phyloP scores from a whole-genome alignment of 2,888 invertebrate genomes.

The Oxycera nigricornis region DNA sequence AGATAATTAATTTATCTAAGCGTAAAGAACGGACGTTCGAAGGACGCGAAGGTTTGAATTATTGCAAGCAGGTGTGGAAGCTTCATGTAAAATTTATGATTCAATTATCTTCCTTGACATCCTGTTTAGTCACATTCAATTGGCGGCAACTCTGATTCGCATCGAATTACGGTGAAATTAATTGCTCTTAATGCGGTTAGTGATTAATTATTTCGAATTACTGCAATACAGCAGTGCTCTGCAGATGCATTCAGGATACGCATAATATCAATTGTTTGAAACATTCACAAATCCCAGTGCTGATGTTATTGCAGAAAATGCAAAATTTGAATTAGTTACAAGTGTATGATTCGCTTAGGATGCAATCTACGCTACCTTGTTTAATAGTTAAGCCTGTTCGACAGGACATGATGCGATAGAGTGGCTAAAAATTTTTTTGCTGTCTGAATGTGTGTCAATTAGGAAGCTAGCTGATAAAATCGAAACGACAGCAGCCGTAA shows the following conservation, averaged over 20 bases:
- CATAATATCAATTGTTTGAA: too few relatives aligned
- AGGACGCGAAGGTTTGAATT: neutral
- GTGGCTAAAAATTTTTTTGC: neutral
- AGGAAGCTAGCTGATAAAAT: too few relatives aligned
- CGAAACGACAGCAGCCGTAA: too few relatives aligned
- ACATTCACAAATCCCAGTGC: too few relatives aligned
- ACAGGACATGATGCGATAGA: too few relatives aligned
- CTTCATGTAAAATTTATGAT: slow-evolving; percentile 26
- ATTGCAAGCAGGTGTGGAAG: neutral
- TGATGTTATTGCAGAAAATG: neutral
- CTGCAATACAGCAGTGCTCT: neutral
- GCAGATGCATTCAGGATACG: neutral
- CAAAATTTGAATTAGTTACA: neutral
- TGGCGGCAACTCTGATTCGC: neutral
- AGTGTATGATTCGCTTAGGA: too few relatives aligned
- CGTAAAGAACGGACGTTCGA: neutral
- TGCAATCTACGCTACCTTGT: neutral
- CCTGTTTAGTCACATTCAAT: slow-evolving; percentile 4
- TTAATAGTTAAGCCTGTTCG: neutral
- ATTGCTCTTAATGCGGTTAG: neutral
- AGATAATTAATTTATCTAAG: slow-evolving; percentile 21
- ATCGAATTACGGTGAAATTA: slow-evolving; percentile 11
- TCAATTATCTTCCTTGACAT: slow-evolving; percentile 25
- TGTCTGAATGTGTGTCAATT: too few relatives aligned
- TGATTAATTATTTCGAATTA: neutral